Percentiles rank a stretch among this genome's conserved stretches.
Conservation (phyloP, 1,140 invertebrate species). For the Vanessa atalanta region DNA sequence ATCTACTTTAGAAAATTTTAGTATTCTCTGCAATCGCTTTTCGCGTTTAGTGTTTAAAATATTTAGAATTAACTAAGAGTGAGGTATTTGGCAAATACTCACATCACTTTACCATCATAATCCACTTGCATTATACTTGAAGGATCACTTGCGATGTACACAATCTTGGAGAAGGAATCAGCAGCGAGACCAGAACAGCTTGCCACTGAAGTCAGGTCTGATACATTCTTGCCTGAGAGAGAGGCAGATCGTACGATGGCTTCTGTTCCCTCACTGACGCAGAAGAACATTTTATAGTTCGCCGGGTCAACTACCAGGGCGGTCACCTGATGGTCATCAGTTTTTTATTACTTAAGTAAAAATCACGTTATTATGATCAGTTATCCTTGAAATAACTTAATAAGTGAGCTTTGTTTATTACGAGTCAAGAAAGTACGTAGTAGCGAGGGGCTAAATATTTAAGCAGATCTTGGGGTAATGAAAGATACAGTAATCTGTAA, state of each 20-base stretch:
- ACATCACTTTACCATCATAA: constrained; percentile 83
- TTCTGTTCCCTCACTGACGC: constrained; percentile 44
- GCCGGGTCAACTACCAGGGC: constrained; percentile 80
- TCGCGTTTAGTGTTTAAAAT: too few species aligned
- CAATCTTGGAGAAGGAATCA: constrained; percentile 83
- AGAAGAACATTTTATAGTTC: constrained; percentile 82
- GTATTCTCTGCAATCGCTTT: background rate
- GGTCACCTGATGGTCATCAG: constrained; percentile 54
- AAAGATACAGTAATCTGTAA: too few species aligned
- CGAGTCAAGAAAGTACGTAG: too few species aligned
- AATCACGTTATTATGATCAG: too few species aligned
- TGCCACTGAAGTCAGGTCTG: constrained; percentile 38
- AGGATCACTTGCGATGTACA: constrained; percentile 86
- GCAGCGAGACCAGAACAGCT: constrained; percentile 85
- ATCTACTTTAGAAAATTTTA: background rate
- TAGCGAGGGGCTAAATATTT: too few species aligned
- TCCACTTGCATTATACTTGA: constrained; percentile 83
- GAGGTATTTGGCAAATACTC: constrained; percentile 42
- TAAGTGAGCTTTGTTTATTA: too few species aligned
- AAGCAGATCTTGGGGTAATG: too few species aligned
- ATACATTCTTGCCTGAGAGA: constrained; percentile 40
- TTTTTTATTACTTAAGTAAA: background rate
- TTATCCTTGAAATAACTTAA: too few species aligned
- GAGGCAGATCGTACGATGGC: constrained; percentile 48
- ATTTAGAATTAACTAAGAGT: too few species aligned